Base-by-base conservation (phyloP, 2,797 vertebrate genomes). In the Melanotaenia boesemani region DNA sequence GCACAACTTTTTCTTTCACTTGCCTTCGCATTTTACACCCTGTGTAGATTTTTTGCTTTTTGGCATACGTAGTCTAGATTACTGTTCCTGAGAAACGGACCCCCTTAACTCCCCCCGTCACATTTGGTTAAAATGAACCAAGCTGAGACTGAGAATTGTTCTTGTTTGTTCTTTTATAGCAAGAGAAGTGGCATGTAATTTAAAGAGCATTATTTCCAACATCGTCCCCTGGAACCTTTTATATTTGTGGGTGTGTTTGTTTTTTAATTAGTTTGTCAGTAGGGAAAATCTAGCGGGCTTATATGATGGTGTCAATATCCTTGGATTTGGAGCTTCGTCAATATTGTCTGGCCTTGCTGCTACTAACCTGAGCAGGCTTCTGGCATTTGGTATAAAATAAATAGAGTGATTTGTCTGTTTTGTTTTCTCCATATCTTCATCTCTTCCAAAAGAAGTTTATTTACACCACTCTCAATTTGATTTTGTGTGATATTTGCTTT, bases 361-460 rank as follows among this genome's bases (percentile, higher is more conserved):
- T 87, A 87, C 91, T 93, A 94, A 94, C 93, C 94, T 94, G 92
- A 90, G 82, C 89, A 93, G 94, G 94, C 91, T 93, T 90, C 88
- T 94, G 93, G 93, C 92, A 94, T 95, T 95, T 94, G 90, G 91
- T 94, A 92, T 93, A 94, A 94, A 94, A 94, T 93, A 95, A 95
- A 95, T 94, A 95, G 91, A 94, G 92, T 91, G 94, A 95, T 95
- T 95, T 95, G 93, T 95, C 93, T 90, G 91, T 91, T 94, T 91
- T 94, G 91, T 94, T 94, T 95, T 94, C 91, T 89, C 86, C 88
- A 84, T 87, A 84, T 91, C 89, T 85, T 72, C 63, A 56, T 87
- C 65, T 82, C 87, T 85, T 92, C 84, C 74, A 67, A 85, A 89
- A 91, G 81, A 93, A 93, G 86, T 94, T 94, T 94, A 94, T 95